Conservation (phyloP, 92 coral and sea anemone species). For the Epizoanthus ramosus region DNA sequence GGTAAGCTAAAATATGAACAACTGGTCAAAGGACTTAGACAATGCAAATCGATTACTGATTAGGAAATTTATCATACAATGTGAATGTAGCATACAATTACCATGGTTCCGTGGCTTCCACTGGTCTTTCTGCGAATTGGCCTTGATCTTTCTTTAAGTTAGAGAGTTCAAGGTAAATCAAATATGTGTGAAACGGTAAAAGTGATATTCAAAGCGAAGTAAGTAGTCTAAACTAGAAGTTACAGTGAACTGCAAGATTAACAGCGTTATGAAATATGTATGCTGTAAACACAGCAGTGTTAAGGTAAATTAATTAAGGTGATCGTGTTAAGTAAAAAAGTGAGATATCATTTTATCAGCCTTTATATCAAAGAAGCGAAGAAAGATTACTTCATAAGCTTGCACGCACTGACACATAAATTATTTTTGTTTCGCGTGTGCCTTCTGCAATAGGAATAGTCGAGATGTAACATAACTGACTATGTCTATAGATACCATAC, state of each 20-base stretch:
- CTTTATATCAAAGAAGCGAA: too few relatives aligned
- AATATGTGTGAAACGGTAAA: too few relatives aligned
- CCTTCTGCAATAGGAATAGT: too few relatives aligned
- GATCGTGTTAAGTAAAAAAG: background rate
- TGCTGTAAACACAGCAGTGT: slow-evolving; percentile 25
- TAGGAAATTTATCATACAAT: background rate
- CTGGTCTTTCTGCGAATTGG: background rate
- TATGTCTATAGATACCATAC: too few relatives aligned
- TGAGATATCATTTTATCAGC: too few relatives aligned
- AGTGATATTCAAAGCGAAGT: background rate
- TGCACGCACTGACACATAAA: too few relatives aligned
- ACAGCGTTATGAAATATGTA: background rate
- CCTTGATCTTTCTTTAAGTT: too few relatives aligned
- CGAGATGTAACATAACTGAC: too few relatives aligned
- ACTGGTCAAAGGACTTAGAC: background rate
- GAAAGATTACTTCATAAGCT: too few relatives aligned
- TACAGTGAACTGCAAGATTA: background rate
- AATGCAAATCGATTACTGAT: background rate
- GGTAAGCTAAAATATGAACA: slow-evolving; percentile 21
- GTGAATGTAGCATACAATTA: background rate
- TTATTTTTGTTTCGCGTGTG: too few relatives aligned
- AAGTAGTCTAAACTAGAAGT: background rate
- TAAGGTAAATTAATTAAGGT: slow-evolving; percentile 29
- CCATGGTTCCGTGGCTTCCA: background rate
- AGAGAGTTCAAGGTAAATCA: too few relatives aligned